Conservation (phyloP, 2,797 vertebrate species). For the Acanthurus leucopareius region DNA sequence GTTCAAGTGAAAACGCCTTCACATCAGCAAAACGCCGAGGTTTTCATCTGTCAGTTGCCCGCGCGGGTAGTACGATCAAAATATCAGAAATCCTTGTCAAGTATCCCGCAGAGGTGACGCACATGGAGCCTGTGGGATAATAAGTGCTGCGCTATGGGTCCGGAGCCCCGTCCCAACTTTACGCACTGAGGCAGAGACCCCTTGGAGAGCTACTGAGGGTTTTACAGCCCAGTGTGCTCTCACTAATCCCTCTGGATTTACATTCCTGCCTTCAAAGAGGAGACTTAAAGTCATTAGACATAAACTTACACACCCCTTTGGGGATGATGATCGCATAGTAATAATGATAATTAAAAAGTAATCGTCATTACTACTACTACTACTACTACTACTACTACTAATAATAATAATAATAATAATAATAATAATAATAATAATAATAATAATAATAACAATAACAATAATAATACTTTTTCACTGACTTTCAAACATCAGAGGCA, state of each 20-base stretch:
- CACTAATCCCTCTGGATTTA: slow-evolving; percentile 79
- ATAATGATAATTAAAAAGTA: not conserved
- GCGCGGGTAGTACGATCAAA: slow-evolving; percentile 27
- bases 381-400: not conserved
- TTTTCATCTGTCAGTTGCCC: slow-evolving; percentile 57
- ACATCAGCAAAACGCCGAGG: slow-evolving; percentile 45
- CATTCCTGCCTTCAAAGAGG: slow-evolving; percentile 77
- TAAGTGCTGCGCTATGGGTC: slow-evolving; percentile 60
- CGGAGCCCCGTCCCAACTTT: slow-evolving; percentile 62
- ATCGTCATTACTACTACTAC: not conserved
- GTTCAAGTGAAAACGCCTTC: slow-evolving; percentile 42
- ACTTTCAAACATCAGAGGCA: not conserved
- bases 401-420: not conserved
- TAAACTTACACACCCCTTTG: not conserved
- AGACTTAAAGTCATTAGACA: slow-evolving; percentile 23
- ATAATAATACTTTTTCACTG: no score
- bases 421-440: not conserved
- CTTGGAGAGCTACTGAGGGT: slow-evolving; percentile 70
- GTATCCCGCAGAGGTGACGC: slow-evolving; percentile 67
- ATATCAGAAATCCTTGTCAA: slow-evolving; percentile 48
- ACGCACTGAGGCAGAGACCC: slow-evolving; percentile 78
- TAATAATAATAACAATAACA: not conserved
- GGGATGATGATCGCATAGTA: slow-evolving; percentile 7
- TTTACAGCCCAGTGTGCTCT: slow-evolving; percentile 67
- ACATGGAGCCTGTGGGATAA: slow-evolving; percentile 55